Base-by-base conservation (phyloP, 2,113 vertebrate genomes). In the Atrichornis clamosus region DNA sequence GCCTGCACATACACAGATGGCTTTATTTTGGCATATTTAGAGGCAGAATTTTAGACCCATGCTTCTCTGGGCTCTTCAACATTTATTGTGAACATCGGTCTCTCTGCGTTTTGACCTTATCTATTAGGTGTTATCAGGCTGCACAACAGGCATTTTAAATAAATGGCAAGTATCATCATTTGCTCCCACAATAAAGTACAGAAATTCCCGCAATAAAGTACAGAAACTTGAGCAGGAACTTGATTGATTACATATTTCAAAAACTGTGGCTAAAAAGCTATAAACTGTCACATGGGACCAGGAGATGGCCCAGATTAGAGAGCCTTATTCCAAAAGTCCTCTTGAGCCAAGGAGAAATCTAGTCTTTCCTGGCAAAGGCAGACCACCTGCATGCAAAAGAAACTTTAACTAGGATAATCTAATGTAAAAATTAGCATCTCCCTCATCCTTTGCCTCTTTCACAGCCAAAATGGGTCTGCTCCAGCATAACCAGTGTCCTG, bases 321-420 rank as follows among this genome's bases (percentile, higher is more conserved):
- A 21, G 30, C 4, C 26, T 88, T 47, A 58, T 67, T 85, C 84
- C 75, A 91, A 73, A 70, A 80, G 50, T 15, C 19, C 26, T 13
- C 37, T 63, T 6, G 13, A 93, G 67, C 33, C 62, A 79, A 74
- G 27, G 30, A 35, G 33, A 63, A 64, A 72, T 68, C 58, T 56
- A 52, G 37, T n/a, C 62, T 94, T 89, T 93, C 70, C 70, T 89
- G 91, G 87, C 89, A 93, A n/a, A 94, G 58, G 26, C 84, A 92
- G 65, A 87, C 76, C 37, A 89, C 74, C 65, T 89, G 76, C 18
- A 1, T 11, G 24, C 46, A 85, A 87, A 23, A 74, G 42, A 91
- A 42, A 59, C 27, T 89, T 72, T 13, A 63, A 44, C 24, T 64
- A 35, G 2, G 46, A 84, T 68, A 93, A 89, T 85, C 21, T 16